A percentile compares a stretch with the other conserved stretches of the same genome.
These are phyloP conservation scores for Rhabdomys pumilio DNA, from an alignment of 2,797 vertebrate species.

Conservation along the genomic window DNA sequence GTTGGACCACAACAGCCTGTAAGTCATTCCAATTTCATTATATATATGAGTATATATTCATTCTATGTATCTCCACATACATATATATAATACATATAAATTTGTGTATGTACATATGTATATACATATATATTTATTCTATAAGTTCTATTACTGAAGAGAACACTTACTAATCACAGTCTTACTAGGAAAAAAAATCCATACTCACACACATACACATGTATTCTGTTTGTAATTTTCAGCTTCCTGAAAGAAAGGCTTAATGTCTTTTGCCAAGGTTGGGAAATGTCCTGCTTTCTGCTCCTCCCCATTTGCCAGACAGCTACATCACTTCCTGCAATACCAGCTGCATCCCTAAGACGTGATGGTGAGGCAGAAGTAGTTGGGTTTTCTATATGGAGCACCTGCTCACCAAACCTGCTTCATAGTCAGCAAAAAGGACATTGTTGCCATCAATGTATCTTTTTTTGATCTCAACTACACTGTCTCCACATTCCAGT, in stretches of 20 bases:
- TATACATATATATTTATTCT: neutral
- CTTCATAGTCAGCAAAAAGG: neutral
- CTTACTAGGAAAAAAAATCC: neutral
- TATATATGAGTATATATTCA: too few species aligned
- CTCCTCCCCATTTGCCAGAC: neutral
- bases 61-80: neutral
- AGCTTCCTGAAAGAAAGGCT: neutral
- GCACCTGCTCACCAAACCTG: neutral
- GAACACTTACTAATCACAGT: neutral
- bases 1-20: neutral
- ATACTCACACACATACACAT: neutral
- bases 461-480: neutral
- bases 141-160: neutral
- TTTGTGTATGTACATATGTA: too few species aligned
- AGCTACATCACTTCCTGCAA: neutral
- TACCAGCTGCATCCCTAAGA: neutral
- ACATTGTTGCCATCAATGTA: neutral
- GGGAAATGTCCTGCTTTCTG: neutral
- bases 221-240: neutral
- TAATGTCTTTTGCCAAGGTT: constrained; percentile 9
- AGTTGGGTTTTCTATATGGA: neutral
- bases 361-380: neutral
- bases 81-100: neutral
- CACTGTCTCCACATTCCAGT: neutral
- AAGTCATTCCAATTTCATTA: neutral